Evolutionary conservation across 2,113 vertebrate species (phyloP).

Genomic region (Salminus brasiliensis): DNA sequence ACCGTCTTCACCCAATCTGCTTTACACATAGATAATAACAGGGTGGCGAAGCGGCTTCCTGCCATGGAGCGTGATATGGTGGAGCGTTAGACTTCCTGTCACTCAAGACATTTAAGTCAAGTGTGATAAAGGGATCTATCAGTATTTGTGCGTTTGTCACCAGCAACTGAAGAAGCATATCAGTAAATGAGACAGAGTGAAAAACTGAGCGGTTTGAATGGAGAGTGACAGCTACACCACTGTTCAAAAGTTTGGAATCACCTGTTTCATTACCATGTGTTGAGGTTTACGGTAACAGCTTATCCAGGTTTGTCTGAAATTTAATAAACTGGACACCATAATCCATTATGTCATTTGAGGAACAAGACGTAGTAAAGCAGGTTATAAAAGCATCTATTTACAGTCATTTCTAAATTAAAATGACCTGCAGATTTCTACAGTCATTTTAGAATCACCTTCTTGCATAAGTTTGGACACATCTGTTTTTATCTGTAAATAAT

Average conservation of each 20-base stretch:
- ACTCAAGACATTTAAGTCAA: constrained; percentile 3
- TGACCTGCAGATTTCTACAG: too few relatives aligned
- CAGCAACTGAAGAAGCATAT: constrained; percentile 6
- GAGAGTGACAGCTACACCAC: constrained; percentile 24
- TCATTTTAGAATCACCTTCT: too few relatives aligned
- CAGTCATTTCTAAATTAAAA: too few relatives aligned
- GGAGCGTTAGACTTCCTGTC: constrained; percentile 20
- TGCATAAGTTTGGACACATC: too few relatives aligned
- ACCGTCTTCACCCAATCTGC: neutral
- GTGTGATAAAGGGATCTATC: constrained; percentile 35
- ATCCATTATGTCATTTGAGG: too few relatives aligned
- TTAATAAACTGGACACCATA: too few relatives aligned
- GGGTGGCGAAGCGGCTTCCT: neutral
- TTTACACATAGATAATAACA: neutral
- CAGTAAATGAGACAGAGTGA: constrained; percentile 17
- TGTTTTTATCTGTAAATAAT: too few relatives aligned
- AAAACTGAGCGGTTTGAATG: neutral
- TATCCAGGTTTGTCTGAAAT: too few relatives aligned
- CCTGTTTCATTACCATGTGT: constrained; percentile 35
- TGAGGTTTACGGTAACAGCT: too few relatives aligned
- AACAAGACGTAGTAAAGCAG: too few relatives aligned
- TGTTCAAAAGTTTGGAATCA: neutral
- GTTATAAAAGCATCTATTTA: too few relatives aligned
- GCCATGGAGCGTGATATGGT: constrained; percentile 13
- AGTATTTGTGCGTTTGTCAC: constrained; percentile 17